Evolutionary conservation across 1,140 invertebrate species (phyloP), one percentile per base, ranked within the genome.

Genomic region (Ctenoplectra terminalis): DNA sequence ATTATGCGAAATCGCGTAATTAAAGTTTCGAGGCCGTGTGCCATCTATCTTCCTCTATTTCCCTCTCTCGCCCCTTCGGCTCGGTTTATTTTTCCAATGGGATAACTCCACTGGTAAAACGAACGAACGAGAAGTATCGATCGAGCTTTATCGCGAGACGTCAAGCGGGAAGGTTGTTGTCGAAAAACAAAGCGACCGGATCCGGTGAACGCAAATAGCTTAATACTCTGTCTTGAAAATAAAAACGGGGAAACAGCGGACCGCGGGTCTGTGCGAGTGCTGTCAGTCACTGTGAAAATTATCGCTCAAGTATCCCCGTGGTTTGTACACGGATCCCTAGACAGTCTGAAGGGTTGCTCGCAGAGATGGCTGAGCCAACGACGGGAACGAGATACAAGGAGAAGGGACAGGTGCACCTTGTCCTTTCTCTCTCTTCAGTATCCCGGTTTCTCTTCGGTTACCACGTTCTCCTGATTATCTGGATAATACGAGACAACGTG

Each of bases 381-480:
- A 54, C 48, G 29, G 43, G 31, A 17, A 66, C 48, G 61, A 64
- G 60, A 54, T 37, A 37, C 58, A 48, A 56, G 60, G 71, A 63
- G 58, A 79, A 43, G 48, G 11, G n/a, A 50, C 20, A 23, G n/a
- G n/a, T n/a, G n/a, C n/a, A n/a, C 31, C 37, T 5, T 50, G 8
- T n/a, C 48, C n/a, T 2, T 70, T 17, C 31, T 48, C 20, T 8
- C 6, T 2, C 6, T 5, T 17, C n/a, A 1, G n/a, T n/a, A 5
- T 26, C 61, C 31, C 34, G 4, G 40, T 34, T 20, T 84, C 79
- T 80, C 78, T 58, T 78, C 20, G 43, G 79, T 78, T 80, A 82
- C n/a, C n/a, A n/a, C n/a, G n/a, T n/a, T n/a, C 83, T 60, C 69
- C 40, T 88, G 89, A 90, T 90, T 90, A 90, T 84, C 81, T 83